Base-by-base conservation (phyloP, 2,888 invertebrate species). In the Ormia ochracea region DNA sequence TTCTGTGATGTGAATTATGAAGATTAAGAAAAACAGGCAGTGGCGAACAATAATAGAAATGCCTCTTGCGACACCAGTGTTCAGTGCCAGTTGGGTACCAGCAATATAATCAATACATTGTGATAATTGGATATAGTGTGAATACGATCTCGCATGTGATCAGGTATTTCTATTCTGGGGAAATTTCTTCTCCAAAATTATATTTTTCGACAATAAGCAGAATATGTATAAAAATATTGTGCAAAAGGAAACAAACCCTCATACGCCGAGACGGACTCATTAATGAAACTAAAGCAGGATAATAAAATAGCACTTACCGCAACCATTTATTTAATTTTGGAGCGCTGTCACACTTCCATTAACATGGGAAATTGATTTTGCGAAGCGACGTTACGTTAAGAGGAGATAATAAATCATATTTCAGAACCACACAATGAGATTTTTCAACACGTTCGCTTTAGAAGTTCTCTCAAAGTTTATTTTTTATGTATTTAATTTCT, bases 401-500 rank as follows among this genome's bases (percentile, higher is more conserved):
- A n/a, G 19, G 17, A 38, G 54, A 38, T 41, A 56, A 63, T 41
- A 63, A 65, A 70, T 48, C 70, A 65, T 41, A 0, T 54, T 38
- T 33, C 45, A 17, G 17, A 61, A 28, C 14, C 58, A 14, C 43
- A 43, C 17, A 45, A 72, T 58, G 28, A 17, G 17, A 61, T 59
- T 52, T 59, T 59, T 59, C 52, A 36, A 54, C 58, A 23, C 33
- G 9, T 41, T 68, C 33, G 10, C 45, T 56, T 33, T n/a, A 9
- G 17, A 28, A 14, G 33, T 23, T 45, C 17, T 43, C 45, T 33
- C 9, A 26, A 23, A 2, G 5, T 50, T 50, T 43, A 59, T 19
- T 45, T 33, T 58, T 56, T 33, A 0, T 45, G 4, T 23, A 6
- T 7, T n/a, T n/a, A n/a, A n/a, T 9, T 41, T 41, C 21, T 14